Conservation (phyloP, 2,888 invertebrate genomes). For the Orthosia cruda region DNA sequence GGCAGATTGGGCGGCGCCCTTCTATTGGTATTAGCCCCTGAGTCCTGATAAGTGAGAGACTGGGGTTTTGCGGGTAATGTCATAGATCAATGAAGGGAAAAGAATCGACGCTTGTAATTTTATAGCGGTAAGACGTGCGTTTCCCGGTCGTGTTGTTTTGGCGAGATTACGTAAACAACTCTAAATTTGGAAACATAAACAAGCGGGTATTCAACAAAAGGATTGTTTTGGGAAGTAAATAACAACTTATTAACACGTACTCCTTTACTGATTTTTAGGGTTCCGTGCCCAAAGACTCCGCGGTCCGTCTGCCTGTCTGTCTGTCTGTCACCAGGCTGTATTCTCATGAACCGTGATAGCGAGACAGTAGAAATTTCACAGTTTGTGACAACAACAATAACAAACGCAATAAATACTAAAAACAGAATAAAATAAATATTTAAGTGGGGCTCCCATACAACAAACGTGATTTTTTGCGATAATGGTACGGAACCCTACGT, state of each 20-base stretch:
- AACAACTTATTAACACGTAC: background rate
- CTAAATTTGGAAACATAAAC: constrained; percentile 21
- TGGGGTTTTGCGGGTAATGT: constrained; percentile 80
- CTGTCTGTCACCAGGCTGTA: too few relatives aligned
- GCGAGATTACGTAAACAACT: constrained; percentile 39
- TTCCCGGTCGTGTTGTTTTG: constrained; percentile 25
- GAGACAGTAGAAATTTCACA: too few relatives aligned
- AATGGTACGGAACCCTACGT: too few relatives aligned
- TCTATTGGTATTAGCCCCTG: constrained; percentile 89
- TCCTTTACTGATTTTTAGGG: background rate
- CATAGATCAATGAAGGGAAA: constrained; percentile 78
- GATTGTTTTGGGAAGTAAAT: constrained; percentile 11
- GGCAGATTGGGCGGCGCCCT: constrained; percentile 91
- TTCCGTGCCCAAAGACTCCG: too few relatives aligned
- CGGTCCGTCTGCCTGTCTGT: too few relatives aligned
- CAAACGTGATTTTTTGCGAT: too few relatives aligned
- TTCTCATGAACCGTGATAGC: too few relatives aligned
- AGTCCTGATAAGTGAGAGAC: constrained; percentile 90
- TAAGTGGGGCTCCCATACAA: too few relatives aligned
- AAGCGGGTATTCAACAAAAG: background rate
- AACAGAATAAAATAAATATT: too few relatives aligned
- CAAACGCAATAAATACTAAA: too few relatives aligned
- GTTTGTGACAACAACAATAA: too few relatives aligned
- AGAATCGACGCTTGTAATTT: constrained; percentile 61
- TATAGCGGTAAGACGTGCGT: constrained; percentile 33